Evolutionary conservation across 2,888 invertebrate genomes (phyloP), one percentile per base, ranked within the genome.

Genomic region (Chymomyza amoena): DNA sequence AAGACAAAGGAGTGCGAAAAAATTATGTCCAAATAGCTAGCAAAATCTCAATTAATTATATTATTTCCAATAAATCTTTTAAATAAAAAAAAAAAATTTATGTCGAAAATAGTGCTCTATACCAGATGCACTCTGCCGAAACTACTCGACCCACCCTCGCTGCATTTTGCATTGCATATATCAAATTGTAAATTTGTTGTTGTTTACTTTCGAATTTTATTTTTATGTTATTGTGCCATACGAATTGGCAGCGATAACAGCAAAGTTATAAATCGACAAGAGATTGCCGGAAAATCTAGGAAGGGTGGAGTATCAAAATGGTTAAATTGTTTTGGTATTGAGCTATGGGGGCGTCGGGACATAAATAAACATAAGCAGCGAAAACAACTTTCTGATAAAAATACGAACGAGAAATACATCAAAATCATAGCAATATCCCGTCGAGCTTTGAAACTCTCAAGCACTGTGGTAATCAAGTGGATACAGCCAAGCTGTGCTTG

Each of bases 371-470:
- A 45, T 45, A 45, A 45, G 13, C 13, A 64, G 28, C 61, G 64
- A 62, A 70, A 79, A 77, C 77, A 79, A 79, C 78, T 63, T 72
- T 74, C n/a, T n/a, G 79, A 79, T 79, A 78, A 77, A 79, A 77
- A 78, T 79, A 79, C 68, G 69, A 50, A 45, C 39, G n/a, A 45
- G 13, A 10, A 45, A 45, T 13, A n/a, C n/a, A 45, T 13, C 39
- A 45, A 45, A 45, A 45, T 45, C 39, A 13, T 45, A 45, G 13
- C 39, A 13, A 45, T 45, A 45, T 45, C 39, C 39, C 39, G 39
- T 45, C 2, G 39, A 45, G 39, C 13, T 10, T 13, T 10, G 39
- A 45, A 45, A 45, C 39, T 45, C 39, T 13, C 3, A 2, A 13
- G 13, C 39, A 45, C 13, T 13, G 39, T 45, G 39, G 39, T 13